These are phyloP conservation scores for Morone chrysops DNA, from an alignment of 2,113 vertebrate species.

Conservation along the genomic window DNA sequence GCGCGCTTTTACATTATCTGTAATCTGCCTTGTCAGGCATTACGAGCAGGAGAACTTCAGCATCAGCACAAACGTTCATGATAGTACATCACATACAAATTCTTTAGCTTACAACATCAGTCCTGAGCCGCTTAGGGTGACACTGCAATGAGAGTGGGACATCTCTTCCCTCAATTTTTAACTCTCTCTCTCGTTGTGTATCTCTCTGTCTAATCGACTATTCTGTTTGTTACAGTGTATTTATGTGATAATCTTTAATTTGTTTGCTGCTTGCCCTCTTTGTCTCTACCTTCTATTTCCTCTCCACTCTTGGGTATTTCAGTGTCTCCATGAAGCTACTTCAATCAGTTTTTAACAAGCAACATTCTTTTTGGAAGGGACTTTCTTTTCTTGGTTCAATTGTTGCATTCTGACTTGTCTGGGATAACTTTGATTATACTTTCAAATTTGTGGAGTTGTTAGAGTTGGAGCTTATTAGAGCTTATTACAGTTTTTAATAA, in stretches of 20 bases:
- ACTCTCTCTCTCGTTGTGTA: background rate
- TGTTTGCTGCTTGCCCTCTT: background rate
- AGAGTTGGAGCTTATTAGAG: background rate
- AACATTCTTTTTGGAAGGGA: background rate
- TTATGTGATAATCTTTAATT: background rate
- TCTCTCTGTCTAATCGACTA: conserved; percentile 1
- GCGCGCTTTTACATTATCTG: background rate
- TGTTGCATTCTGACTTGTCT: background rate
- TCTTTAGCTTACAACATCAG: conserved; percentile 32
- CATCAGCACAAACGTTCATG: conserved; percentile 36
- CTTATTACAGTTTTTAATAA: background rate
- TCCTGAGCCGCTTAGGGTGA: conserved; percentile 26
- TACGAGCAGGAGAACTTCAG: background rate
- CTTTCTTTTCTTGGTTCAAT: conserved; percentile 1
- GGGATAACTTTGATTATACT: conserved; percentile 9
- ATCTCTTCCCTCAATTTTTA: conserved; percentile 12
- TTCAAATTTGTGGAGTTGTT: background rate
- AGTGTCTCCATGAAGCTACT: background rate
- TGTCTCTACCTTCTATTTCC: background rate
- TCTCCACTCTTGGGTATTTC: background rate
- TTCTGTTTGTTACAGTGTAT: conserved; percentile 4
- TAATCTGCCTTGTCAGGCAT: conserved; percentile 16
- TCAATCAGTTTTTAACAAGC: background rate
- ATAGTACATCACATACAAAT: conserved; percentile 27
- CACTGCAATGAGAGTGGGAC: background rate